Evolutionary conservation across 1,140 invertebrate genomes (phyloP).

Genomic region (Helicoverpa zea): DNA sequence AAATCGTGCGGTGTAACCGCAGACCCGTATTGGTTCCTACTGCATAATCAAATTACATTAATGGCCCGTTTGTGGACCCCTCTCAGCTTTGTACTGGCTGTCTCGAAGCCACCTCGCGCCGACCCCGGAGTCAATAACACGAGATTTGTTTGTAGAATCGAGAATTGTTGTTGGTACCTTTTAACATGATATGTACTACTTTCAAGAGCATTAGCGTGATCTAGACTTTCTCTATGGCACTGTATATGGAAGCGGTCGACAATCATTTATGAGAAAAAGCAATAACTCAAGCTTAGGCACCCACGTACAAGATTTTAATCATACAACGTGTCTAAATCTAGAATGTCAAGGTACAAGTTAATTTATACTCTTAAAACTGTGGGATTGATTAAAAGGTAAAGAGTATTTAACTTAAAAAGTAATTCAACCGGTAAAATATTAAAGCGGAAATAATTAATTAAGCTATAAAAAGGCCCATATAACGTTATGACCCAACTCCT

Average conservation of each 20-base stretch:
- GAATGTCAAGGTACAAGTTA: too few relatives aligned
- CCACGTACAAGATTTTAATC: slow-evolving; percentile 20
- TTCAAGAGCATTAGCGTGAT: slow-evolving; percentile 42
- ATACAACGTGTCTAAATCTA: too few relatives aligned
- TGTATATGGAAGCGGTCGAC: slow-evolving; percentile 56
- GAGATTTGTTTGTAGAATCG: slow-evolving; percentile 28
- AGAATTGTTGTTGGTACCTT: neutral
- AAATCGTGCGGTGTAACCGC: slow-evolving; percentile 52
- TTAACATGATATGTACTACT: slow-evolving; percentile 18
- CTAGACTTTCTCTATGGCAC: slow-evolving; percentile 59
- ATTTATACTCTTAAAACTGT: neutral
- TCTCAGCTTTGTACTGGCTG: neutral
- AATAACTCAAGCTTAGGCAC: neutral
- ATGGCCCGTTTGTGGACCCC: slow-evolving; percentile 35
- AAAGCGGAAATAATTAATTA: slow-evolving; percentile 51
- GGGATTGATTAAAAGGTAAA: slow-evolving; percentile 6
- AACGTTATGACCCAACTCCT: neutral
- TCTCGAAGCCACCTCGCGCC: slow-evolving; percentile 8
- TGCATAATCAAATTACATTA: slow-evolving; percentile 50
- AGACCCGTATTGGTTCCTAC: slow-evolving; percentile 47
- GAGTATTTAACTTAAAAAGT: slow-evolving; percentile 24
- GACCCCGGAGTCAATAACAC: slow-evolving; percentile 9
- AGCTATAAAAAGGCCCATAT: slow-evolving; percentile 51
- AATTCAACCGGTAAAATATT: slow-evolving; percentile 27
- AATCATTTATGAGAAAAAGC: slow-evolving; percentile 53